Evolutionary conservation across 2,797 vertebrate genomes (phyloP).

Genomic region (Momotus momota): DNA sequence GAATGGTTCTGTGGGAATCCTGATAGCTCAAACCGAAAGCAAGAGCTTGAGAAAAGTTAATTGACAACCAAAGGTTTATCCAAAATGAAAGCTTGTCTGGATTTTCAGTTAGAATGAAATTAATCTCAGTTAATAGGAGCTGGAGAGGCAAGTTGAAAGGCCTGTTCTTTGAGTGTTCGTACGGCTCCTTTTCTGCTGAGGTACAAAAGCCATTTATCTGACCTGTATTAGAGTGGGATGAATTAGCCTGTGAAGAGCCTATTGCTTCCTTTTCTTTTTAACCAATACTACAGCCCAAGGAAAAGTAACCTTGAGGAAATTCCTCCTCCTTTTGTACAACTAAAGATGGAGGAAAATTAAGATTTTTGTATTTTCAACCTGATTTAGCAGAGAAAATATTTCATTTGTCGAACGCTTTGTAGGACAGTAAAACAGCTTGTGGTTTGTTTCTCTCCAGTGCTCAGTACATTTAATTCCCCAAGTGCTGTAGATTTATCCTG

Average conservation of each 20-base stretch:
- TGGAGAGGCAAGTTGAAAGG: background rate
- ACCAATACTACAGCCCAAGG: background rate
- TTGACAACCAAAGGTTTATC: background rate
- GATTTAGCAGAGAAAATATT: background rate
- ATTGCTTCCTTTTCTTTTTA: background rate
- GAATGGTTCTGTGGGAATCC: background rate
- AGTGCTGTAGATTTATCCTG: background rate
- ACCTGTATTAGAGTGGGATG: background rate
- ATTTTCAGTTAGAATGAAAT: background rate
- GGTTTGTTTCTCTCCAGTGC: background rate
- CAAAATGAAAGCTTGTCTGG: conserved; percentile 13
- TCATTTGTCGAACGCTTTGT: background rate
- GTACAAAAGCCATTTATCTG: conserved; percentile 40
- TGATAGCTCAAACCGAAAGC: accelerated
- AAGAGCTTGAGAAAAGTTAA: background rate
- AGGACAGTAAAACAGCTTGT: background rate
- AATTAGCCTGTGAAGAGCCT: background rate
- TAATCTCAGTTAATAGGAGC: background rate
- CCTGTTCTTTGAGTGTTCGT: background rate
- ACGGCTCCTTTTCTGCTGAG: background rate
- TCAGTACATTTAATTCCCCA: background rate
- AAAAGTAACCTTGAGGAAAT: background rate
- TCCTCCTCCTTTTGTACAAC: background rate
- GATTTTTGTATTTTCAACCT: background rate
- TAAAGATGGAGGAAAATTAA: background rate